Base-by-base conservation (phyloP, 2,797 vertebrate genomes). In the Dryobates pubescens region DNA sequence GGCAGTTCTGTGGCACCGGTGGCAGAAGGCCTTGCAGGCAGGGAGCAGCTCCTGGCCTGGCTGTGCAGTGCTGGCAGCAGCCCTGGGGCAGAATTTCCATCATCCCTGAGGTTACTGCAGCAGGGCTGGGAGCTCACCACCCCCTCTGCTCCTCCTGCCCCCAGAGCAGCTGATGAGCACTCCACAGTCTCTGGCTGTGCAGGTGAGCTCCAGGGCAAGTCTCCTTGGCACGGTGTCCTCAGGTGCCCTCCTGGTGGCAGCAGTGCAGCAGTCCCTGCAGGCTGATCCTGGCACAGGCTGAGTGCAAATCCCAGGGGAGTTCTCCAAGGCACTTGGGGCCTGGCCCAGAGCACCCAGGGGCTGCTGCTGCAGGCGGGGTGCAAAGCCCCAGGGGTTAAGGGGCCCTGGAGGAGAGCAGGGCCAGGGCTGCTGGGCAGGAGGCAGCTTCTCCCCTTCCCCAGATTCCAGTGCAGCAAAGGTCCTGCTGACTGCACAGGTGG, bases 131-230 rank as follows among this genome's bases (percentile, higher is more conserved):
- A 89, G 61, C 93, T 64, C 73, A 32, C 34, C 53, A 88, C 81
- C 49, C 49, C 22, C 23, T 11, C 49, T 51, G 20, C 49, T 23
- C 22, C 49, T 51, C 49, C 20, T 22, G 22, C 20, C 22, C 18
- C 11, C 23, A 22, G 74, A 91, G 70, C 71, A 95, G 85, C 16
- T 43, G 41, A 17, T 43, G 41, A 15, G 41, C 41, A 43, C 41
- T 43, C 41, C 94, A 96, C 96, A 96, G 96, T 96, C 95, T 81
- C 92, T 96, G 94, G 95, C 95, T 96, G 95, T 96, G 78, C 96
- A 94, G 95, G 96, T 94, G 95, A 96, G 96, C 96, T 96, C 93
- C 84, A 89, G 78, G 82, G 92, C 93, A 69, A 34, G 74, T 93
- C 92, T 89, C 63, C 56, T 86, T 79, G 72, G 56, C 61, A 86